Base-by-base conservation (phyloP, 2,113 vertebrate genomes). In the Eclectus roratus region DNA sequence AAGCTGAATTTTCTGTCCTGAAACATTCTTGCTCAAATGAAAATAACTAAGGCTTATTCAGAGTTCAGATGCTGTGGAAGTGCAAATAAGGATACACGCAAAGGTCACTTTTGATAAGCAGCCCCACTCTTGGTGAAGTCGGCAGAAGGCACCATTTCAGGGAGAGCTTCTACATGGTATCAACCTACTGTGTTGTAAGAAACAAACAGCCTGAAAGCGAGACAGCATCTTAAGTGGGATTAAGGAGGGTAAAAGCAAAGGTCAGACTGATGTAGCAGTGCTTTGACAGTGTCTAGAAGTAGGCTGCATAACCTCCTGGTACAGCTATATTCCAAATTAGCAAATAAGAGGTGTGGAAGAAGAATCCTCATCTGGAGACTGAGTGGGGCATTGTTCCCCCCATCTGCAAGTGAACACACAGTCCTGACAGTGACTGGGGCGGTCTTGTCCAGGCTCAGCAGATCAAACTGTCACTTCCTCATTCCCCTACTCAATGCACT, bases 401-500 rank as follows among this genome's bases (percentile, higher is more conserved):
- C 13, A 77, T 35, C 37, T 56, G 27, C 41, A 50, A 70, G 63
- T 11, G 41, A 78, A 21, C 10, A 10, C n/a, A 24, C 0, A 3
- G 44, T n/a, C 37, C 23, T 46, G 23, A 37, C 69, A 3, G 1
- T 7, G 24, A 9, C 41, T 7, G 2, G 50, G 76, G 44, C 17
- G 39, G n/a, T 9, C 60, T 86, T 46, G 43, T 78, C 41, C 63
- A 71, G 55, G 28, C 23, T 77, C 53, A 83, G n/a, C 46, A 50
- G 29, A 77, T 39, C 2, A 2, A 85, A 72, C 25, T 24, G 31
- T 13, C 1, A 0, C 25, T 85, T 79, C 74, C 46, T 73, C 1
- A 1, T 56, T 50, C 28, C 35, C 11, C 31, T 47, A 9, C 0
- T 3, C 3, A 14, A 18, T 31, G 29, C 7, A 19, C 31, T 41